These are phyloP conservation scores for Mimas tiliae DNA, from an alignment of 2,888 invertebrate genomes.

Conservation along the genomic window DNA sequence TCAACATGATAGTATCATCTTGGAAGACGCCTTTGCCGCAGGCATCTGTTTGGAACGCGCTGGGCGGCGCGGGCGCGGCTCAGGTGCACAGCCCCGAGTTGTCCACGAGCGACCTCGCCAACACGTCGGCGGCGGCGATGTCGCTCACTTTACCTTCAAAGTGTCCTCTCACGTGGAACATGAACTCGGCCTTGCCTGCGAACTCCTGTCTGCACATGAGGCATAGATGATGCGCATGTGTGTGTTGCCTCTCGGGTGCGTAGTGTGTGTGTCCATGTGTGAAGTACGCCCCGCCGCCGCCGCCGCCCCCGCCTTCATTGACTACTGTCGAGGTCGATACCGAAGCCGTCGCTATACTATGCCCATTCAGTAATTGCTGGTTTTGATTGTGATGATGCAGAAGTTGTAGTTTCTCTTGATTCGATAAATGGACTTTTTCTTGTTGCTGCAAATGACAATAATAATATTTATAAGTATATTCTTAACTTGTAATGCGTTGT, in stretches of 20 bases:
- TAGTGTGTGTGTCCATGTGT: slow-evolving; percentile 79
- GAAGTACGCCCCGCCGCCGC: slow-evolving; percentile 70
- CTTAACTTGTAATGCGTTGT: background rate
- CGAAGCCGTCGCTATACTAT: slow-evolving; percentile 73
- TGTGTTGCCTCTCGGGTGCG: slow-evolving; percentile 75
- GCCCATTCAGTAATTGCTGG: slow-evolving; percentile 78
- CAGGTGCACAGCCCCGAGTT: slow-evolving; percentile 84
- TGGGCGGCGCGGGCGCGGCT: slow-evolving; percentile 73
- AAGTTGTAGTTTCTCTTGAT: slow-evolving; percentile 77
- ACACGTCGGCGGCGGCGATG: slow-evolving; percentile 80
- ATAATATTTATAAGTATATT: background rate
- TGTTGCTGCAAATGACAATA: slow-evolving; percentile 62
- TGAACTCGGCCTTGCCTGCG: slow-evolving; percentile 87
- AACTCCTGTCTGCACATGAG: slow-evolving; percentile 88
- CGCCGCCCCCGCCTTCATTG: slow-evolving; percentile 65
- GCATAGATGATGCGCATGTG: slow-evolving; percentile 84
- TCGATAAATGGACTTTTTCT: slow-evolving; percentile 78
- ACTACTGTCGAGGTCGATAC: slow-evolving; percentile 77
- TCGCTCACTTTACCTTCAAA: slow-evolving; percentile 85
- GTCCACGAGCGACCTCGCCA: slow-evolving; percentile 81
- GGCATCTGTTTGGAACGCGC: slow-evolving; percentile 69
- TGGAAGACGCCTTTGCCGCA: slow-evolving; percentile 73
- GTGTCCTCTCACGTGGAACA: slow-evolving; percentile 88
- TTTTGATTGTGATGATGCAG: slow-evolving; percentile 81
- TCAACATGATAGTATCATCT: slow-evolving; percentile 78